Percentiles rank a stretch among this genome's conserved stretches.
Conservation (phyloP, 2,797 vertebrate genomes). For the Pseudotriccus pelzelni region DNA sequence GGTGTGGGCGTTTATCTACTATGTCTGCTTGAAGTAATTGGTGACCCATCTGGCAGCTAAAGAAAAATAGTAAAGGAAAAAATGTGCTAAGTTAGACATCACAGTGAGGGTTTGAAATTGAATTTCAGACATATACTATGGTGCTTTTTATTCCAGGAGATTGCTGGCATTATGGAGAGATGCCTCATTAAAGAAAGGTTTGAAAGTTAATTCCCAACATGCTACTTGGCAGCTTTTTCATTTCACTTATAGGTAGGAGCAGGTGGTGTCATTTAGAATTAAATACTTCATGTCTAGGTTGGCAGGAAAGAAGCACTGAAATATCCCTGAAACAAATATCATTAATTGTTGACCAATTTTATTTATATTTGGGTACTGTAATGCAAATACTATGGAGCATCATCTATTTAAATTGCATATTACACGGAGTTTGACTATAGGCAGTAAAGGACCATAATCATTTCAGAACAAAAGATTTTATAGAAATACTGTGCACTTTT, state of each 20-base stretch:
- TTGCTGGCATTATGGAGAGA: conserved; percentile 40
- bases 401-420: not conserved
- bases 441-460: not conserved
- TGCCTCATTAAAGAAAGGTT: conserved; percentile 62
- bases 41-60: not conserved
- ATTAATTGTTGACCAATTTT: conserved; percentile 70
- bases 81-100: not conserved
- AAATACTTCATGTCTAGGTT: conserved; percentile 69
- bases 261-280: conserved; percentile 76
- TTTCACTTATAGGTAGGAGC: conserved; percentile 73
- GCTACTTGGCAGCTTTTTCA: conserved; percentile 70
- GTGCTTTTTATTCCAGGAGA: conserved; percentile 18
- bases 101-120: not conserved
- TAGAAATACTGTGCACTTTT: not conserved
- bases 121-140: conserved; percentile 5
- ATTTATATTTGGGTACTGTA: conserved; percentile 58
- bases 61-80: not conserved
- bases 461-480: not conserved
- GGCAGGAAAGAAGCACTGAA: conserved; percentile 66
- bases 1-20: not conserved
- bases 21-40: not conserved
- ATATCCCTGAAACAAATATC: conserved; percentile 48
- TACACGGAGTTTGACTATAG: not conserved
- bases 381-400: conserved; percentile 6
- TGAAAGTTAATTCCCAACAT: conserved; percentile 70